Percentiles rank a stretch among this genome's conserved stretches.
phyloP scores from a whole-genome alignment of 1,140 invertebrate genomes.

The Cyrtorhinus lividipennis region DNA sequence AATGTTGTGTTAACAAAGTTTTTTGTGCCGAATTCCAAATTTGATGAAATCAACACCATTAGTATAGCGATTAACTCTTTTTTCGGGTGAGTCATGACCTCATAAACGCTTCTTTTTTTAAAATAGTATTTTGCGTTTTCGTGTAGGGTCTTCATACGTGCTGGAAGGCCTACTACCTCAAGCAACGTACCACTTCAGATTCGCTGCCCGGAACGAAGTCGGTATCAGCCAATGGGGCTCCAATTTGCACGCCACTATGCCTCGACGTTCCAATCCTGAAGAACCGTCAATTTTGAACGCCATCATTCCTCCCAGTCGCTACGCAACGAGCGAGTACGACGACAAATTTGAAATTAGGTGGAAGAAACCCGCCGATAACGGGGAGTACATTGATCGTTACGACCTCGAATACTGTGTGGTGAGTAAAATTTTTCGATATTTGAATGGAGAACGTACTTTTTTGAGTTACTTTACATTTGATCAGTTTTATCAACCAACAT shows the following conservation, averaged over 20 bases:
- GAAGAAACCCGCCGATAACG: constrained; percentile 71
- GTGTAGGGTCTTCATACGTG: constrained; percentile 46
- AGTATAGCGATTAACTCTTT: no score
- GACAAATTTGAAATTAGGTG: constrained; percentile 67
- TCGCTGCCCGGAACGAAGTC: constrained; percentile 69
- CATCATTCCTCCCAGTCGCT: constrained; percentile 26
- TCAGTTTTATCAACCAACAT: no score
- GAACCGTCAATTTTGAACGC: constrained; percentile 37
- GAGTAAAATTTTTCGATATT: constrained; percentile 30
- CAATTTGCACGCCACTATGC: constrained; percentile 38
- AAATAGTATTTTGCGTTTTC: neutral
- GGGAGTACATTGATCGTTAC: constrained; percentile 71
- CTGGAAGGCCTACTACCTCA: constrained; percentile 65
- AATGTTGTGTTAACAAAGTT: no score
- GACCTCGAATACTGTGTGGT: constrained; percentile 64
- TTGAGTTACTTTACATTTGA: neutral
- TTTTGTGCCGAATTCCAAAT: no score
- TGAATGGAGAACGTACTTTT: neutral
- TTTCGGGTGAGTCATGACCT: no score
- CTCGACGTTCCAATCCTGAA: constrained; percentile 38
- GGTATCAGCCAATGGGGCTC: constrained; percentile 58
- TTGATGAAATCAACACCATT: no score
- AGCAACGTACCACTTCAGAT: constrained; percentile 68
- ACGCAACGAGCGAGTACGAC: constrained; percentile 40
- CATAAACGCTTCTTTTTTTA: no score